These are phyloP conservation scores for Hyperoplus immaculatus DNA, from an alignment of 2,797 vertebrate genomes.

Conservation along the genomic window DNA sequence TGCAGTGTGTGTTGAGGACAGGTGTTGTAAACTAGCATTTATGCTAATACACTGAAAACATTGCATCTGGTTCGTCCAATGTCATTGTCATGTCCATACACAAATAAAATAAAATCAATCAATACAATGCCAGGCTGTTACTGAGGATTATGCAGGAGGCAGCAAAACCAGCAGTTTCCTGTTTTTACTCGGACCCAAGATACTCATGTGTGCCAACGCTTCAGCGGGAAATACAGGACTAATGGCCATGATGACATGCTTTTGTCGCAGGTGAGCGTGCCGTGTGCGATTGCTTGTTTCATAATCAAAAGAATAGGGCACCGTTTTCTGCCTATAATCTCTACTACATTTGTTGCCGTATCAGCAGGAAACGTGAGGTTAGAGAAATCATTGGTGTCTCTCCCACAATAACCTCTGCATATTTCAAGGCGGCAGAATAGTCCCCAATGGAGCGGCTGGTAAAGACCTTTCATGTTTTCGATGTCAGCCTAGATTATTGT, in stretches of 20 bases:
- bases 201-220: conserved; percentile 65
- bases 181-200: conserved; percentile 52
- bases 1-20: background rate
- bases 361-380: conserved; percentile 44
- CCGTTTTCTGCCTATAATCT: conserved; percentile 41
- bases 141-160: conserved; percentile 72
- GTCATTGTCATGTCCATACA: too few relatives aligned
- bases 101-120: too few relatives aligned
- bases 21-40: too few relatives aligned
- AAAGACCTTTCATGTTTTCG: conserved; percentile 35
- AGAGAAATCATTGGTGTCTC: conserved; percentile 14
- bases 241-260: conserved; percentile 54
- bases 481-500: conserved; percentile 40
- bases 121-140: conserved; percentile 64
- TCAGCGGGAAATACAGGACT: conserved; percentile 43
- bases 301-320: conserved; percentile 51
- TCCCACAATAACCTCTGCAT: conserved; percentile 49
- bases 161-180: conserved; percentile 64
- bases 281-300: conserved; percentile 66
- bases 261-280: conserved; percentile 60
- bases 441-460: conserved; percentile 23
- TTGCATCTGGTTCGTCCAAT: too few relatives aligned
- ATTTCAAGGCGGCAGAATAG: conserved; percentile 57
- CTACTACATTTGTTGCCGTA: conserved; percentile 40
- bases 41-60: too few relatives aligned